Evolutionary conservation across 2,797 vertebrate species (phyloP), one percentile per base, ranked within the genome.

Genomic region (Mico argentatus): DNA sequence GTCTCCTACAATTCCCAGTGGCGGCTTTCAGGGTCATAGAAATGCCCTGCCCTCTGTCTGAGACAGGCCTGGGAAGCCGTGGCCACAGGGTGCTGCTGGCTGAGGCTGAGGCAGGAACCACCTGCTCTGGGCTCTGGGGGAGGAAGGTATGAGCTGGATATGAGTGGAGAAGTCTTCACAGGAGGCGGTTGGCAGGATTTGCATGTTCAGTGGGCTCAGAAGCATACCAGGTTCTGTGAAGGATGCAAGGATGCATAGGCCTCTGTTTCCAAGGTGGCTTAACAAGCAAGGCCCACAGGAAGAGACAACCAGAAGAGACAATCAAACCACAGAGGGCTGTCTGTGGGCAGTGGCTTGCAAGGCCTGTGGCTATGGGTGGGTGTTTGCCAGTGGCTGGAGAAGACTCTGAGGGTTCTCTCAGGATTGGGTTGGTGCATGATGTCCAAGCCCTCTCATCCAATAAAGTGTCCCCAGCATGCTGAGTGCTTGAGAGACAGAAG

Each of bases 221-320:
- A 44, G 30, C 1, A 7, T 1, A 0, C 7, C 1, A 1, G 7
- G 2, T 9, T 84, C 59, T 61, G 57, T 0, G 44, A 19, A 41
- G 30, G 30, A 24, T 7, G 3, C 33, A 7, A 5, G 70, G 67
- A 9, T 59, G 4, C 3, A 0, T 24, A 1, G 39, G 12, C 17
- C 7, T 27, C 15, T 22, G 15, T 27, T 46, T 19, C 48, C 8
- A 1, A 24, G 41, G 15, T 3, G 5, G 22, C 44, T 64, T 61
- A 4, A 22, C 2, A 36, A 22, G 26, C 15, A 12, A 14, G 7
- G 33, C 20, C 22, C 4, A 3, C 14, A 19, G 59, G 20, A 33
- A 44, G 11, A 17, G 1, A 5, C n/a, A 44, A 30, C 4, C 14
- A 24, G 39, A 30, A 41, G 50, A 36, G n/a, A 8, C 14, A 6